A percentile compares a stretch with the other conserved stretches of the same genome.
Evolutionary conservation across 1,140 invertebrate species (phyloP).

Genomic region (Drosophila aff.): DNA sequence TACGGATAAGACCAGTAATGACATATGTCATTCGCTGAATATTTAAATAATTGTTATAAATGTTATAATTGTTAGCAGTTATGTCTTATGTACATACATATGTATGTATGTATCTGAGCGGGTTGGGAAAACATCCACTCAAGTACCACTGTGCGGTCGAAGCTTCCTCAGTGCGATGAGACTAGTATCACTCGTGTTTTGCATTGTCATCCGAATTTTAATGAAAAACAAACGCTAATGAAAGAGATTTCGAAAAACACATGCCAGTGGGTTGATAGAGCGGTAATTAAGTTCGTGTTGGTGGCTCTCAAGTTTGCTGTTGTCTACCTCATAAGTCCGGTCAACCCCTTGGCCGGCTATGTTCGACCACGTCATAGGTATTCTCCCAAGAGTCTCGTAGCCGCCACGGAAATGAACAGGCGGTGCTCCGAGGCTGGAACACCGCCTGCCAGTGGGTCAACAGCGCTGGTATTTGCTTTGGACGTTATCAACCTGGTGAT

Average conservation of each 20-base stretch:
- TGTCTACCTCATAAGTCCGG: neutral
- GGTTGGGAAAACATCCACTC: neutral
- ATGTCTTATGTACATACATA: neutral
- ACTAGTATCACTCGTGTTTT: conserved; percentile 6
- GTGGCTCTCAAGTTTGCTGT: neutral
- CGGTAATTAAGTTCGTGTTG: conserved; percentile 16
- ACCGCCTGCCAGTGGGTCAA: conserved; percentile 52
- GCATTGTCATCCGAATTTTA: conserved; percentile 30
- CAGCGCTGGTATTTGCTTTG: conserved; percentile 13
- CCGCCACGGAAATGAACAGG: conserved; percentile 13
- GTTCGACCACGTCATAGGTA: conserved; percentile 13
- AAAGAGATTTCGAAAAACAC: conserved; percentile 21
- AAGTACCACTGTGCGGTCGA: conserved; percentile 13
- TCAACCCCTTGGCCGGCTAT: neutral
- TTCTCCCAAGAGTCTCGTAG: conserved; percentile 4
- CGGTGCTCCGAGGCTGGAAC: conserved; percentile 37
- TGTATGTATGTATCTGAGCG: neutral
- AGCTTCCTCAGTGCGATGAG: conserved; percentile 7
- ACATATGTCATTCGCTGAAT: too few species aligned
- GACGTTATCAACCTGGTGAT: conserved; percentile 25
- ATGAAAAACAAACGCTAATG: conserved; percentile 23
- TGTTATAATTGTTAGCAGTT: neutral
- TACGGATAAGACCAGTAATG: too few species aligned
- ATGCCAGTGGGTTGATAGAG: conserved; percentile 20
- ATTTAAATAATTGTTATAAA: neutral